These are phyloP conservation scores for Sepiola atlantica DNA, from an alignment of 2,888 invertebrate species.

Conservation along the genomic window DNA sequence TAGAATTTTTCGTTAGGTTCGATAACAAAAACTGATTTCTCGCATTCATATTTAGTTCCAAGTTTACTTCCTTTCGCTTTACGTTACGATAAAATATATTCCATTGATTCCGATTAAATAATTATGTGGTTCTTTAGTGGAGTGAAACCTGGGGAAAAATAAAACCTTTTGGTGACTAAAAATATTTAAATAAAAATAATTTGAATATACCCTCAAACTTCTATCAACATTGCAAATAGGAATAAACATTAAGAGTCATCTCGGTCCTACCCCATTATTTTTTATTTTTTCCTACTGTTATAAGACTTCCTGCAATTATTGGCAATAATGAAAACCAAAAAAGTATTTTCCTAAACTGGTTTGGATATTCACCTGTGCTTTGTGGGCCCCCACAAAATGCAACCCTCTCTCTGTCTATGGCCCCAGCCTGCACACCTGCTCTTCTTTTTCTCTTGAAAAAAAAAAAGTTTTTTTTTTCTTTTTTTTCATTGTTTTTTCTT, in stretches of 20 bases:
- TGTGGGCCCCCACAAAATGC: conserved; percentile 8
- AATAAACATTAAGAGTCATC: neutral
- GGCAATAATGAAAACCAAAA: neutral
- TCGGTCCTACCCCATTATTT: neutral
- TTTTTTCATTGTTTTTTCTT: too few species aligned
- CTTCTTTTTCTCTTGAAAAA: too few species aligned
- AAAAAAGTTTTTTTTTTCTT: too few species aligned
- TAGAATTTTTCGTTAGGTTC: too few species aligned
- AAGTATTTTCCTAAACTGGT: too few species aligned
- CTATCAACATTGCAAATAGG: neutral
- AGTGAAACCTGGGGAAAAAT: neutral
- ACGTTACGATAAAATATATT: too few species aligned
- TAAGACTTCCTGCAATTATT: neutral
- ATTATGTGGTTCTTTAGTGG: too few species aligned
- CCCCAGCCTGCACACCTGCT: neutral
- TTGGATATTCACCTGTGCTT: neutral
- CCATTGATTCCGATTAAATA: too few species aligned
- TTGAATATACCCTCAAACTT: neutral
- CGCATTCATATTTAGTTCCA: too few species aligned
- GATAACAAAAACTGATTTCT: too few species aligned
- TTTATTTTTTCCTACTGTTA: neutral
- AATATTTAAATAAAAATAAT: neutral
- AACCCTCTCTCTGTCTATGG: conserved; percentile 39
- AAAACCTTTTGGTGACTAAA: neutral
- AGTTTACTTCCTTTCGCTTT: too few species aligned